phyloP scores from a whole-genome alignment of 2,113 vertebrate genomes.

The Mohoua ochrocephala region DNA sequence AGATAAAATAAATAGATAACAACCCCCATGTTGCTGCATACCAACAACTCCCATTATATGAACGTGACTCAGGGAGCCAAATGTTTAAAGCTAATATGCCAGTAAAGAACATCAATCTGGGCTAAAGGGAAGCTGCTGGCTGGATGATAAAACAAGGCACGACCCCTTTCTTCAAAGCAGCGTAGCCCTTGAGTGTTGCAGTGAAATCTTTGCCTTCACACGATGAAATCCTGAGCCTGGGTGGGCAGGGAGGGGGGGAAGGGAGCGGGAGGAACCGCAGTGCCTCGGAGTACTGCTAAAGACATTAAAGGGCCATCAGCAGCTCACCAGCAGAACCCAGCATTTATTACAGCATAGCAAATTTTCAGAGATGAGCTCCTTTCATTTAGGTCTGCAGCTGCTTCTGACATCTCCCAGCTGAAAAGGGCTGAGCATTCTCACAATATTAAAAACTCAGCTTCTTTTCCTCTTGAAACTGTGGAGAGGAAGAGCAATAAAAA shows the following conservation, averaged over 20 bases:
- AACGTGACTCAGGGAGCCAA: neutral
- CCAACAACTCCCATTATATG: neutral
- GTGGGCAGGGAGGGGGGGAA: neutral
- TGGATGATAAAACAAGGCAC: neutral
- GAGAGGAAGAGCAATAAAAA: slow-evolving; percentile 30
- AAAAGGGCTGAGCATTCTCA: slow-evolving; percentile 21
- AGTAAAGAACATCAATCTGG: neutral
- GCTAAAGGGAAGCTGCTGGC: neutral
- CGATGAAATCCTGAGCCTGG: neutral
- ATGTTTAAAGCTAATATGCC: neutral
- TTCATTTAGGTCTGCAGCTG: slow-evolving; percentile 59
- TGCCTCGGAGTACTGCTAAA: neutral
- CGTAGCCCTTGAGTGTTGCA: rapidly evolving
- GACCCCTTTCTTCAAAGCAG: neutral
- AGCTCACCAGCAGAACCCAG: slow-evolving; percentile 28
- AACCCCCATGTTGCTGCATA: neutral
- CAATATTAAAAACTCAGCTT: slow-evolving; percentile 57
- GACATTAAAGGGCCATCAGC: slow-evolving; percentile 56
- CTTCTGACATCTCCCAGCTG: slow-evolving; percentile 56
- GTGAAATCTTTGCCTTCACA: neutral
- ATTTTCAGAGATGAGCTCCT: slow-evolving; percentile 53
- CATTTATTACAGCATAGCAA: slow-evolving; percentile 43
- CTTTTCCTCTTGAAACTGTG: slow-evolving; percentile 4
- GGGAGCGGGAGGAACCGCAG: rapidly evolving
- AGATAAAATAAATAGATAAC: slow-evolving; percentile 3